Evolutionary conservation across 2,113 vertebrate species (phyloP), one percentile per base, ranked within the genome.

Genomic region (Phocoena sinus): DNA sequence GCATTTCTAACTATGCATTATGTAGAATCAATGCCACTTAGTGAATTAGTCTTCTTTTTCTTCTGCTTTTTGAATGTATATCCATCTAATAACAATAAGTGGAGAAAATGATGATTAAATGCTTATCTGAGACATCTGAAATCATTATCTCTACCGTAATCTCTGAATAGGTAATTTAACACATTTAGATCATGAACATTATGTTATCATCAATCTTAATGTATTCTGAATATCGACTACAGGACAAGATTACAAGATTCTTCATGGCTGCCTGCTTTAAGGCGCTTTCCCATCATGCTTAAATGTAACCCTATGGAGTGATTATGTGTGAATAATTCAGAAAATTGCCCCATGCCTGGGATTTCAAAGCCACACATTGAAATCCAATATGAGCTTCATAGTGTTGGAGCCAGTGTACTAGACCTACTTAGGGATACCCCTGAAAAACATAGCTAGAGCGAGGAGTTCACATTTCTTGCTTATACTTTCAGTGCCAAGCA

Each of bases 291-390:
- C 86, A 76, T 98, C 95, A 97, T 95, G 77, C 95, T 97, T 88
- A 98, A 98, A 96, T 93, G 62, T 56, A 98, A 98, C 98, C 89
- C 97, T 84, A 96, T 96, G 91, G 96, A 97, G 98, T 98, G 95
- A 98, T 98, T 98, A 97, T 91, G 50, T 90, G 95, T 68, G 97
- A 98, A 98, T 98, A 98, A 99, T 98, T 98, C 97, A 98, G 97
- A 98, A 97, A 98, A 98, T 97, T 97, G 94, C 60, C 97, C 86
- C 73, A 84, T 96, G 92, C 95, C 94, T 97, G 86, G 83, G 70
- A 95, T 98, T 98, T 98, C 98, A 97, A 65, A 98, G 89, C 74
- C 89, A 97, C 97, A 97, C 93, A 89, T 89, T 97, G 91, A 95
- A 98, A 98, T 97, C 74, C 95, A 98, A 95, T 98, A 97, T 98